Base-by-base conservation (phyloP, 2,113 vertebrate genomes). In the Calidris pugnax region DNA sequence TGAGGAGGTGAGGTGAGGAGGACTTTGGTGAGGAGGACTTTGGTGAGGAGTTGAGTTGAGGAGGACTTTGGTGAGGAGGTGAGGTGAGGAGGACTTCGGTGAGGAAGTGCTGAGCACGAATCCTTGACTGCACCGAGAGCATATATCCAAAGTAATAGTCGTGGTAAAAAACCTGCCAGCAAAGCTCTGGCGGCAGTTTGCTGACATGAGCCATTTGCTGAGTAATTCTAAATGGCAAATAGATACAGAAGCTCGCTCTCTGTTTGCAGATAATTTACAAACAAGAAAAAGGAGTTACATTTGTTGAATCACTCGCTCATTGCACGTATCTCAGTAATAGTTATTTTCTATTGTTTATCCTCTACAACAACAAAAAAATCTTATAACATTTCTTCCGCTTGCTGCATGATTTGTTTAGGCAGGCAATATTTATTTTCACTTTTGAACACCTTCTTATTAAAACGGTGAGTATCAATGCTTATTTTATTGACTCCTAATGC, bases 121-220 rank as follows among this genome's bases (percentile, higher is more conserved):
- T 3, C 23, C n/a, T 2, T 37, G 63, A 24, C 41, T 68, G 73
- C 57, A 55, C n/a, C 57, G 75, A 87, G 89, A 83, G 66, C 35
- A 4, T 15, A 14, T 18, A 69, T 72, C 71, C 59, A 47, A 72
- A 93, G 60, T 41, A 68, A 45, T 18, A 50, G 69, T 4, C 73
- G 62, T 57, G 57, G 45, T 60, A 37, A 41, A 79, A 64, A 69
- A 27, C 24, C 41, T 87, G 57, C 60, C 66, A 33, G 69, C 3
- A 1, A 78, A 89, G 27, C 56, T 28, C 35, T 72, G 89, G 80
- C 74, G 76, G 90, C 24, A 19, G 57, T 89, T 89, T 89, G 53
- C 84, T 96, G 89, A 75, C 74, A 28, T 47, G 41, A 92, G 48
- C 50, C 57, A 16, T 94, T 93, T 94, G 62, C 71, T 85, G 77